Conservation (phyloP, 1,140 invertebrate species). For the Drosophila yakuba region DNA sequence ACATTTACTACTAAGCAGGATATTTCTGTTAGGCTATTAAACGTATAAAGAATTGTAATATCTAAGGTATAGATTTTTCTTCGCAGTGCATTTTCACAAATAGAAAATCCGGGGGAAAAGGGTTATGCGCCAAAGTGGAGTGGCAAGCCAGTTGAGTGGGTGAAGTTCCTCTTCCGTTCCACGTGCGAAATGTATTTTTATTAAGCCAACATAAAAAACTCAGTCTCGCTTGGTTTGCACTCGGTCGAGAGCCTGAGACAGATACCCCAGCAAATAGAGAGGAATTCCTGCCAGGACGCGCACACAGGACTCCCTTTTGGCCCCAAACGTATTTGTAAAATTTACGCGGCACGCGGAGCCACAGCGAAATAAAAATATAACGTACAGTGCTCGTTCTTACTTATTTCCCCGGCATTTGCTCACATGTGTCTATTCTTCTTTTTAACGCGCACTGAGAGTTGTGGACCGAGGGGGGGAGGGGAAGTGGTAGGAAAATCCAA, state of each 20-base stretch:
- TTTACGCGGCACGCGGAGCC: constrained; percentile 50
- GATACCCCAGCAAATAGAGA: constrained; percentile 43
- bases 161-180: constrained; percentile 38
- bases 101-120: constrained; percentile 18
- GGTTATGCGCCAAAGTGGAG: constrained; percentile 18
- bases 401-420: constrained; percentile 52
- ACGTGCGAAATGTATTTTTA: constrained; percentile 82
- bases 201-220: constrained; percentile 66
- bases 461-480: constrained; percentile 8
- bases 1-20: too few relatives aligned
- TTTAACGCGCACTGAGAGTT: constrained; percentile 43
- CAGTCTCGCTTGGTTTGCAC: constrained; percentile 31
- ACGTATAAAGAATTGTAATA: background rate
- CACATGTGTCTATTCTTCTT: constrained; percentile 66
- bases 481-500: constrained; percentile 7
- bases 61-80: background rate
- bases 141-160: constrained; percentile 19
- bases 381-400: constrained; percentile 55
- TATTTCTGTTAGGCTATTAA: too few relatives aligned
- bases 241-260: constrained; percentile 32
- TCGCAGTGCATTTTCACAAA: constrained; percentile 25
- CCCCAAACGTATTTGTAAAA: constrained; percentile 76
- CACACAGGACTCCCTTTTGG: constrained; percentile 5
- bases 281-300: constrained; percentile 32
- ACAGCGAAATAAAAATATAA: constrained; percentile 51